Conservation (phyloP, 2,113 vertebrate genomes). For the Ovis canadensis region DNA sequence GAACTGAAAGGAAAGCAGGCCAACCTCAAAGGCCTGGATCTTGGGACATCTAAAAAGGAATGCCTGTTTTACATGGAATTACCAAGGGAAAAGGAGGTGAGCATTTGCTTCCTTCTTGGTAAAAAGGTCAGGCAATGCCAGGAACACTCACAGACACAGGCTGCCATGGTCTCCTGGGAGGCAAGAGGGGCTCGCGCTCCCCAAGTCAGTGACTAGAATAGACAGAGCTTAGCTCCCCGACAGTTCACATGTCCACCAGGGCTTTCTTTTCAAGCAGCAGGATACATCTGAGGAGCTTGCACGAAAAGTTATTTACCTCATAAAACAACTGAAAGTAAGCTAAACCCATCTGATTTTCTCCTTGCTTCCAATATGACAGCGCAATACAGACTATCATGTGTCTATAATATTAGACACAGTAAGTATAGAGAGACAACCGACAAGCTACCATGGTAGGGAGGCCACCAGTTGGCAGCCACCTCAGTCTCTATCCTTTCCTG, state of each 20-base stretch:
- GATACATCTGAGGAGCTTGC: background rate
- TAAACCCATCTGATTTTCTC: background rate
- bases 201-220: background rate
- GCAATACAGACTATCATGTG: background rate
- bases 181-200: background rate
- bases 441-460: background rate
- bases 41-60: constrained; percentile 39
- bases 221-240: background rate
- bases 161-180: background rate
- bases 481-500: background rate
- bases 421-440: background rate
- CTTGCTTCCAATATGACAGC: background rate
- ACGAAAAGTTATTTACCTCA: background rate
- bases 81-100: constrained; percentile 18
- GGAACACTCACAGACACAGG: background rate
- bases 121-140: background rate
- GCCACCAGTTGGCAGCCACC: background rate
- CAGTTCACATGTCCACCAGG: background rate
- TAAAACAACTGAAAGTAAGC: background rate
- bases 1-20: background rate
- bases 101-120: constrained; percentile 7
- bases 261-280: background rate
- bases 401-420: background rate
- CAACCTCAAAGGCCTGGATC: background rate
- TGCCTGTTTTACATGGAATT: background rate